These are phyloP conservation scores for Hydractinia echinata DNA, from an alignment of 30 jellyfish, hydroid and myxozoan genomes.

Conservation along the genomic window DNA sequence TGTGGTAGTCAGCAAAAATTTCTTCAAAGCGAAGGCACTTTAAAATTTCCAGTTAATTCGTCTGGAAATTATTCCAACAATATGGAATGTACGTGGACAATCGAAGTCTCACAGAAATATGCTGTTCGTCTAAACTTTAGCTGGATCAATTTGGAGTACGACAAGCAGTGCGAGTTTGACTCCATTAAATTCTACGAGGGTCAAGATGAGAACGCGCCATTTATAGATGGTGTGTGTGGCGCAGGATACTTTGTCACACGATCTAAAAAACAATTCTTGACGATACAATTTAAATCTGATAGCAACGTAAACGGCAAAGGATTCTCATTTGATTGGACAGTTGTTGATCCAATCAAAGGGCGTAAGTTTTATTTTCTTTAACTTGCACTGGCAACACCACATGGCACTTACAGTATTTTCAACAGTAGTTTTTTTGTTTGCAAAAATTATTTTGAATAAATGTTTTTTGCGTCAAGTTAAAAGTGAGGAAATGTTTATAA, in stretches of 20 bases:
- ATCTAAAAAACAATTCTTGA: slow-evolving; percentile 28
- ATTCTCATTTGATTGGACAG: slow-evolving; percentile 63
- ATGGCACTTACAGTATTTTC: background rate
- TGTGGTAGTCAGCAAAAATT: background rate
- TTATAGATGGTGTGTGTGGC: slow-evolving; percentile 46
- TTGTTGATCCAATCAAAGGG: slow-evolving; percentile 44
- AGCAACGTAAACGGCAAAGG: slow-evolving; percentile 48
- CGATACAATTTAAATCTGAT: slow-evolving; percentile 65
- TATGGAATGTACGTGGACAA: slow-evolving; percentile 71
- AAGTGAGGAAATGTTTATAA: background rate
- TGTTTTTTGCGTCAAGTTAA: background rate
- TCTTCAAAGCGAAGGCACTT: background rate
- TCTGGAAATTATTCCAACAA: slow-evolving; percentile 53
- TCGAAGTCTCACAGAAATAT: slow-evolving; percentile 52
- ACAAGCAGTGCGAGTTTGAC: slow-evolving; percentile 62
- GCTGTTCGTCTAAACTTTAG: slow-evolving; percentile 64
- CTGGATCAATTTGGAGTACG: slow-evolving; percentile 57
- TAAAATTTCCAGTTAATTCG: slow-evolving; percentile 26
- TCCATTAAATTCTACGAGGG: slow-evolving; percentile 72
- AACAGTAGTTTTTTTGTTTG: background rate
- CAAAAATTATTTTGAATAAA: too few relatives aligned
- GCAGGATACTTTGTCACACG: slow-evolving; percentile 36
- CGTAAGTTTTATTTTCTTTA: slow-evolving; percentile 48
- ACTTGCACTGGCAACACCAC: too few relatives aligned
- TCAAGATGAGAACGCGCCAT: slow-evolving; percentile 31